A percentile compares a stretch with the other conserved stretches of the same genome.
Conservation (phyloP, 92 coral and sea anemone genomes). For the Muricea muricata region DNA sequence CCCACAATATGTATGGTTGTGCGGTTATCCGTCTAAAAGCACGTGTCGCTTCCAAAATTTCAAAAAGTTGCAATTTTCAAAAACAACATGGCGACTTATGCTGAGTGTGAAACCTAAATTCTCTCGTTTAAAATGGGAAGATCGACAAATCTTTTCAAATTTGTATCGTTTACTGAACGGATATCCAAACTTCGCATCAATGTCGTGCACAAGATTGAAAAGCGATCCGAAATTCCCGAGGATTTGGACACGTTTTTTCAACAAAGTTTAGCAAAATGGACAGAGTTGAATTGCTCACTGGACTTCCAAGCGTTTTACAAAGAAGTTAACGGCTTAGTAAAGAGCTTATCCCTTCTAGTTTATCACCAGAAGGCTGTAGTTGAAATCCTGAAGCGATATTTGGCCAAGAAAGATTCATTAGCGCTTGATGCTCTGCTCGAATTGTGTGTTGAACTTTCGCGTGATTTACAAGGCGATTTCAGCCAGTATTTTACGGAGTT, state of each 20-base stretch:
- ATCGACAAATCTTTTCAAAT: slow-evolving; percentile 80
- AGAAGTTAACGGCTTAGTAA: slow-evolving; percentile 68
- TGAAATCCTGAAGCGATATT: slow-evolving; percentile 71
- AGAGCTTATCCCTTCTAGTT: slow-evolving; percentile 86
- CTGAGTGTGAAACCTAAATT: neutral
- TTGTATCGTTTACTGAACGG: slow-evolving; percentile 91
- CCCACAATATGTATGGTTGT: no score
- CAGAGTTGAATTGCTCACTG: slow-evolving; percentile 86
- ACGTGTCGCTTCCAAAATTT: slow-evolving; percentile 8
- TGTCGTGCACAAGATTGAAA: slow-evolving; percentile 85
- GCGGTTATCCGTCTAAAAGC: no score
- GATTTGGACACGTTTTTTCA: slow-evolving; percentile 89
- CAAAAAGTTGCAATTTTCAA: neutral
- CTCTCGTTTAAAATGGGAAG: slow-evolving; percentile 66
- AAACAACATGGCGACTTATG: slow-evolving; percentile 17
- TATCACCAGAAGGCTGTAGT: slow-evolving; percentile 77
- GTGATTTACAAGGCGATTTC: slow-evolving; percentile 86
- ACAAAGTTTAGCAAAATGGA: slow-evolving; percentile 85
- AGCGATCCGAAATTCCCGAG: slow-evolving; percentile 78
- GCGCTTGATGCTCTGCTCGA: slow-evolving; percentile 83
- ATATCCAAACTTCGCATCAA: slow-evolving; percentile 83
- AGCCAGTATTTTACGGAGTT: slow-evolving; percentile 79
- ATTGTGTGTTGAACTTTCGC: slow-evolving; percentile 81
- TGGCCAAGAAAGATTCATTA: slow-evolving; percentile 61
- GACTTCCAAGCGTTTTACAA: slow-evolving; percentile 80